Percentiles rank a stretch among this genome's conserved stretches.
phyloP scores from a whole-genome alignment of 2,113 vertebrate genomes.

The Laticauda colubrina region DNA sequence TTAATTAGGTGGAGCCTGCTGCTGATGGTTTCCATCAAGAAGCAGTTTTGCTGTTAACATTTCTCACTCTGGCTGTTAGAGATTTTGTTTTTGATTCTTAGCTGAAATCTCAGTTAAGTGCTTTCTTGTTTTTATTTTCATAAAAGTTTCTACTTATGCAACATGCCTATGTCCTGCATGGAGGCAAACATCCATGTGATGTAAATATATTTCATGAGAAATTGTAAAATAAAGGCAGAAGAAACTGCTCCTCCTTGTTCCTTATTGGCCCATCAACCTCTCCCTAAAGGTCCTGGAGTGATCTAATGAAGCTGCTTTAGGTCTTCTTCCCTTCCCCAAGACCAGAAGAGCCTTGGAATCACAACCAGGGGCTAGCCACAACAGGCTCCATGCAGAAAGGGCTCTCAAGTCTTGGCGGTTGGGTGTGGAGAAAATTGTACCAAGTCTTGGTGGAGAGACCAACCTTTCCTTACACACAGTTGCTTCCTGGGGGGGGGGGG shows the following conservation, averaged over 20 bases:
- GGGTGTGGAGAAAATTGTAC: neutral
- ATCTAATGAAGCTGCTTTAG: neutral
- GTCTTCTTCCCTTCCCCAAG: neutral
- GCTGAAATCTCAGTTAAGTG: slow-evolving; percentile 78
- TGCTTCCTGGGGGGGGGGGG: neutral
- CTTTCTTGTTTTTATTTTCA: slow-evolving; percentile 76
- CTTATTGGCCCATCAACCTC: slow-evolving; percentile 38
- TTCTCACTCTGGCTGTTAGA: slow-evolving; percentile 76
- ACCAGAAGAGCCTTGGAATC: neutral
- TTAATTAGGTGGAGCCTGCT: slow-evolving; percentile 53
- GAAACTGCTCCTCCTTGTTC: slow-evolving; percentile 60
- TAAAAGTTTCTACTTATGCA: slow-evolving; percentile 93
- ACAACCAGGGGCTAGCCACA: neutral
- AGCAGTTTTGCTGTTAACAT: slow-evolving; percentile 71
- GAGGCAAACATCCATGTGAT: slow-evolving; percentile 86
- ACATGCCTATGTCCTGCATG: slow-evolving; percentile 96
- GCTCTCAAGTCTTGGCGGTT: neutral
- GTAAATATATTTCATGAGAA: slow-evolving; percentile 95
- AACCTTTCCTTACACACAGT: neutral
- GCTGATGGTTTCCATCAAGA: slow-evolving; percentile 62
- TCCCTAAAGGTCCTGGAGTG: neutral
- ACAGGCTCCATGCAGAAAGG: neutral
- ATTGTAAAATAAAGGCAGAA: slow-evolving; percentile 81
- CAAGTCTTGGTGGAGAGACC: neutral
- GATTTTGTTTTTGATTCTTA: slow-evolving; percentile 79